Conservation (phyloP, 2,113 vertebrate species). For the Fregata magnificens region DNA sequence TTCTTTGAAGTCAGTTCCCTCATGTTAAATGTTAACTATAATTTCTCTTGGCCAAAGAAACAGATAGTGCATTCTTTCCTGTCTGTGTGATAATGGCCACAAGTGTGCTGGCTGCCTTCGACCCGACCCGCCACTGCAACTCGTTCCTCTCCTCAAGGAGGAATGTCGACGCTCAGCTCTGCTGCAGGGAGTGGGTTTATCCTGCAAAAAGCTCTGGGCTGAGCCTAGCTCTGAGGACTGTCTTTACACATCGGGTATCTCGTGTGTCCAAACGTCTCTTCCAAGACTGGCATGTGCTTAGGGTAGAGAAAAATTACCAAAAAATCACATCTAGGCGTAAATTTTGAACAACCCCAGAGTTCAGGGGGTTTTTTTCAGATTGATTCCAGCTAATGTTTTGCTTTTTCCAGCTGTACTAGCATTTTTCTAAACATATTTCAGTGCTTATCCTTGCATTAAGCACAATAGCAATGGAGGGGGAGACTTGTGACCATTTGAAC, state of each 20-base stretch:
- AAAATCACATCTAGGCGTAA: neutral
- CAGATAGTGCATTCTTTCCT: slow-evolving; percentile 64
- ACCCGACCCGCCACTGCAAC: slow-evolving; percentile 11
- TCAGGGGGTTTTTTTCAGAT: neutral
- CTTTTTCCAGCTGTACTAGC: neutral
- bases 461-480: neutral
- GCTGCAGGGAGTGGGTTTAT: neutral
- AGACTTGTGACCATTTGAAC: slow-evolving; percentile 79
- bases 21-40: slow-evolving; percentile 69
- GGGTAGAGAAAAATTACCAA: neutral
- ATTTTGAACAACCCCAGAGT: neutral
- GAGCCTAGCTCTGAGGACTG: neutral
- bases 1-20: slow-evolving; percentile 73
- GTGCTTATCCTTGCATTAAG: slow-evolving; percentile 25
- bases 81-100: slow-evolving; percentile 61
- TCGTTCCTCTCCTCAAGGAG: neutral
- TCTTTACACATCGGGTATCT: rapidly evolving
- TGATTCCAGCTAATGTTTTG: neutral
- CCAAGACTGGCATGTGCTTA: neutral
- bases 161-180: neutral
- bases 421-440: slow-evolving; percentile 13
- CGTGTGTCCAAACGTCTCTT: rapidly evolving
- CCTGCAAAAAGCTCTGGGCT: neutral
- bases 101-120: slow-evolving; percentile 13
- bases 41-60: slow-evolving; percentile 66